Conservation (phyloP, 1,140 invertebrate species). For the Mizuhopecten yessoensis region DNA sequence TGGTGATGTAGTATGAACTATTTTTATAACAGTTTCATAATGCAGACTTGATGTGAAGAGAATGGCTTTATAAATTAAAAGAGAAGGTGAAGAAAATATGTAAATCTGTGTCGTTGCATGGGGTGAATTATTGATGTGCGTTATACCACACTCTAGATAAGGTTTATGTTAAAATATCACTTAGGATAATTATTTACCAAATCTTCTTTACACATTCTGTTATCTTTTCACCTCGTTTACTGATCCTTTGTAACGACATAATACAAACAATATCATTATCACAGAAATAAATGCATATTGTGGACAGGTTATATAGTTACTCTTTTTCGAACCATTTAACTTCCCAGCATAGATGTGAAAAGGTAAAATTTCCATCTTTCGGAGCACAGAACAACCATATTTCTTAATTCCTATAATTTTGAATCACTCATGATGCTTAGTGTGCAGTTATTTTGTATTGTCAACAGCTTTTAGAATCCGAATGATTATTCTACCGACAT, state of each 20-base stretch:
- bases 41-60: not conserved
- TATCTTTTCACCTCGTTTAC: too few species aligned
- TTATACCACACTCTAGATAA: not conserved
- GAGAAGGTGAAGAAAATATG: not conserved
- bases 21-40: not conserved
- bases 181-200: too few species aligned
- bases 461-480: too few species aligned
- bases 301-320: not conserved
- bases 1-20: not conserved
- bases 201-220: too few species aligned
- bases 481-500: too few species aligned
- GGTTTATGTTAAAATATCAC: not conserved
- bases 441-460: not conserved
- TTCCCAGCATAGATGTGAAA: not conserved
- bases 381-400: too few species aligned
- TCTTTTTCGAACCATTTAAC: not conserved
- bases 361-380: too few species aligned
- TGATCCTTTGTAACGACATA: too few species aligned
- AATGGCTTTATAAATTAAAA: not conserved
- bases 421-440: not conserved
- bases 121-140: not conserved
- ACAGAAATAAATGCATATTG: too few species aligned
- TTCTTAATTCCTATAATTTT: not conserved
- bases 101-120: not conserved
- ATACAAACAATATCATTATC: too few species aligned